Evolutionary conservation across 2,888 invertebrate genomes (phyloP).

Genomic region (Diarsia dahlii): DNA sequence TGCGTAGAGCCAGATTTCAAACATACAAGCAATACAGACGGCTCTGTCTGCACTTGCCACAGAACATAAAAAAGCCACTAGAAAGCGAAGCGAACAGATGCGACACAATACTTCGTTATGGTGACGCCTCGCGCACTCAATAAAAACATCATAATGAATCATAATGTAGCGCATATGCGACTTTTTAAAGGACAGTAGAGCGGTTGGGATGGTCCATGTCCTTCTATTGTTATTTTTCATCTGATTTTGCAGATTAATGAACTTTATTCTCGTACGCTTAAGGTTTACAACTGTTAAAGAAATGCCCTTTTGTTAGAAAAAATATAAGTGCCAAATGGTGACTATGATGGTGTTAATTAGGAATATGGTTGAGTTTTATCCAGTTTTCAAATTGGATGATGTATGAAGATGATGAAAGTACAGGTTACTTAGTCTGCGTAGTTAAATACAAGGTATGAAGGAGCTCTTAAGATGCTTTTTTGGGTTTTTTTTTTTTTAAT

Average conservation of each 20-base stretch:
- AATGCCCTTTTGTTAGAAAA: constrained; percentile 26
- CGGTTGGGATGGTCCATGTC: constrained; percentile 27
- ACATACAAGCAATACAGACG: constrained; percentile 21
- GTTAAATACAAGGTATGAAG: neutral
- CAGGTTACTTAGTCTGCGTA: neutral
- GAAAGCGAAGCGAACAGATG: constrained; percentile 79
- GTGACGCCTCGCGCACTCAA: constrained; percentile 67
- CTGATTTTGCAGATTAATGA: neutral
- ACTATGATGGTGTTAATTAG: neutral
- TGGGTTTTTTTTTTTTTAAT: too few relatives aligned
- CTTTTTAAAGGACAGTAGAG: constrained; percentile 54
- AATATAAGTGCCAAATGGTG: constrained; percentile 23
- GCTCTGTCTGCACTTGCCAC: constrained; percentile 62
- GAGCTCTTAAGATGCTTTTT: neutral
- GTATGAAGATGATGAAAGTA: neutral
- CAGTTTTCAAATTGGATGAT: neutral
- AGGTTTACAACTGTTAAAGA: neutral
- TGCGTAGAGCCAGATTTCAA: neutral
- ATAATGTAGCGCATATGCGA: constrained; percentile 69
- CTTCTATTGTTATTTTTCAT: neutral
- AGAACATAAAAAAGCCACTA: constrained; percentile 76
- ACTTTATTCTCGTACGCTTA: neutral
- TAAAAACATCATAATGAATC: constrained; percentile 73
- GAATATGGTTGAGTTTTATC: neutral
- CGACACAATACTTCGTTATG: constrained; percentile 84